These are phyloP conservation scores for Iguana delicatissima DNA, from an alignment of 2,797 vertebrate genomes.

Conservation along the genomic window DNA sequence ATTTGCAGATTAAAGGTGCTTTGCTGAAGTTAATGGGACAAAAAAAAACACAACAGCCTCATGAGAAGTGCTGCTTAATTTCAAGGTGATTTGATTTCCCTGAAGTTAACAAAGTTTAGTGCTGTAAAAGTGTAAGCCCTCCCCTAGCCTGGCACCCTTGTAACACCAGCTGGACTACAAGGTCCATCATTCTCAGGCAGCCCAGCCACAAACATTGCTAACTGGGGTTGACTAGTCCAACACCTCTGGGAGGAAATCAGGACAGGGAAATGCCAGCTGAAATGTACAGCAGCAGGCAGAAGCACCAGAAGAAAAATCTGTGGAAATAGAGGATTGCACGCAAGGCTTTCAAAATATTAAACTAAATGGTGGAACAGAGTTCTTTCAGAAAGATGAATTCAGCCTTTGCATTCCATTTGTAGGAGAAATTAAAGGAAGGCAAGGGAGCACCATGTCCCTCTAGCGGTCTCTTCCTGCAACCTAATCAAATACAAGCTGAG, in stretches of 20 bases:
- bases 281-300: not conserved
- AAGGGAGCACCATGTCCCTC: conserved; percentile 9
- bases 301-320: not conserved
- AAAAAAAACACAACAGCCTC: not conserved
- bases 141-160: not conserved
- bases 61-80: not conserved
- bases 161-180: not conserved
- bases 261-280: not conserved
- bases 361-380: too few species aligned
- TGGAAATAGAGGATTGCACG: not conserved
- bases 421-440: not conserved
- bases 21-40: not conserved
- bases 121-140: not conserved
- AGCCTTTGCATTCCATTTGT: not conserved
- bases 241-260: not conserved
- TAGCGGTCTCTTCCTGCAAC: not conserved
- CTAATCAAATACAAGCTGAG: not conserved
- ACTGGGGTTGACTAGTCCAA: not conserved
- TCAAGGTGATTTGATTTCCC: not conserved
- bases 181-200: not conserved
- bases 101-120: not conserved
- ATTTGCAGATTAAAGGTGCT: not conserved
- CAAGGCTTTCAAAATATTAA: not conserved
- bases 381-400: too few species aligned
- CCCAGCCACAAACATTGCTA: not conserved